Evolutionary conservation across 2,888 invertebrate genomes (phyloP).

Genomic region (Suillia variegata): DNA sequence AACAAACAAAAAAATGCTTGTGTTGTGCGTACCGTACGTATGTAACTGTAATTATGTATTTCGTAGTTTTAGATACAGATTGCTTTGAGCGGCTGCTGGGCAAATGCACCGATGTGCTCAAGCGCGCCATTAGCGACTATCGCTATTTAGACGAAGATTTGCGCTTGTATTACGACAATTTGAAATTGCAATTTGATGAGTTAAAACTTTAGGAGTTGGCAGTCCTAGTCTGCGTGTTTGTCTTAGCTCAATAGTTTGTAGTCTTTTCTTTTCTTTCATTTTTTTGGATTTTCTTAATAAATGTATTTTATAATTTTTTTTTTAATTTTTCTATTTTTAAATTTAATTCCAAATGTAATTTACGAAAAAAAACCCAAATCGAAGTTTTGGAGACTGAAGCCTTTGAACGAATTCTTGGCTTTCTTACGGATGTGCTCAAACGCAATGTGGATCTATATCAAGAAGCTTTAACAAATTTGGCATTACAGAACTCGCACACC

Average conservation of each 20-base stretch:
- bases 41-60: conserved; percentile 23
- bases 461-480: conserved; percentile 49
- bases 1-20: too few species aligned
- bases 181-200: conserved; percentile 30
- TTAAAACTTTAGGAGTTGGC: conserved; percentile 11
- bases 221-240: conserved; percentile 14
- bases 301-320: not conserved
- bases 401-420: conserved; percentile 94
- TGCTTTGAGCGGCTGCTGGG: conserved; percentile 60
- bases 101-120: conserved; percentile 53
- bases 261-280: too few species aligned
- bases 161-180: conserved; percentile 51
- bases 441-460: conserved; percentile 95
- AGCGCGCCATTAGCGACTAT: conserved; percentile 57
- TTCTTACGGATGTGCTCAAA: conserved; percentile 97
- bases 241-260: not conserved
- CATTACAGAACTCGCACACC: conserved; percentile 37
- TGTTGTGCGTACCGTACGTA: conserved; percentile 3
- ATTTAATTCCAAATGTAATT: conserved; percentile 2
- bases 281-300: not conserved
- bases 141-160: conserved; percentile 59
- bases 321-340: conserved; percentile 32
- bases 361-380: not conserved
- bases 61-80: conserved; percentile 55
- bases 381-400: conserved; percentile 91